A percentile compares a stretch with the other conserved stretches of the same genome.
Conservation (phyloP, 2,797 vertebrate genomes). For the Spheniscus humboldti region DNA sequence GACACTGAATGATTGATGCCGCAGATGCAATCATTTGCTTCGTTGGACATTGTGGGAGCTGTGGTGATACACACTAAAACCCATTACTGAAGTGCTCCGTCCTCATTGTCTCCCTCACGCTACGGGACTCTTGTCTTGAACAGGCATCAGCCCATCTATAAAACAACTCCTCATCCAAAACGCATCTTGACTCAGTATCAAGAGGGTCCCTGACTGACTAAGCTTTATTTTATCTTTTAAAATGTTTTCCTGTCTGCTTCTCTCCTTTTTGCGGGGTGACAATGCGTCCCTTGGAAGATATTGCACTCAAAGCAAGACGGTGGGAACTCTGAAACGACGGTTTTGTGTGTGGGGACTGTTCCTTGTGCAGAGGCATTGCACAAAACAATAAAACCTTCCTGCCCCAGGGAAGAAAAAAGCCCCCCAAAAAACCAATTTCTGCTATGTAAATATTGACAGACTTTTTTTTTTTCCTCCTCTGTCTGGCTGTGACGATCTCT, state of each 20-base stretch:
- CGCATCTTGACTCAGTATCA: background rate
- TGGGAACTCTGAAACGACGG: fast-evolving
- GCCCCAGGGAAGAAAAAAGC: background rate
- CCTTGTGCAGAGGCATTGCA: background rate
- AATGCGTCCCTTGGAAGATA: background rate
- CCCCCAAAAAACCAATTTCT: background rate
- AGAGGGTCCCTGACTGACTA: background rate
- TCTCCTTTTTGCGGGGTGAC: background rate
- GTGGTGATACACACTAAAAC: background rate
- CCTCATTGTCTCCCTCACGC: background rate
- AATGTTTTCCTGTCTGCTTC: background rate
- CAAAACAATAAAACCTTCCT: background rate
- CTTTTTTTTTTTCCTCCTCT: too few relatives aligned
- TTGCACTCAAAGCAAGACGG: background rate
- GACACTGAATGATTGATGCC: slow-evolving; percentile 15
- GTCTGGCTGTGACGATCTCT: background rate
- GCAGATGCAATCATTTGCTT: background rate
- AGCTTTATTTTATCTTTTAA: background rate
- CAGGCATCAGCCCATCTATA: background rate
- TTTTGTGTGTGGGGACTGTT: background rate
- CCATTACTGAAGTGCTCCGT: background rate
- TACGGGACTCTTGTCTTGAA: background rate
- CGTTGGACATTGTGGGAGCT: background rate
- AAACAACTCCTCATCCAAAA: background rate
- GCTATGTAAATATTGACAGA: background rate